These are phyloP conservation scores for Oreonectes daqikongensis DNA, from an alignment of 2,797 vertebrate species.

Conservation along the genomic window DNA sequence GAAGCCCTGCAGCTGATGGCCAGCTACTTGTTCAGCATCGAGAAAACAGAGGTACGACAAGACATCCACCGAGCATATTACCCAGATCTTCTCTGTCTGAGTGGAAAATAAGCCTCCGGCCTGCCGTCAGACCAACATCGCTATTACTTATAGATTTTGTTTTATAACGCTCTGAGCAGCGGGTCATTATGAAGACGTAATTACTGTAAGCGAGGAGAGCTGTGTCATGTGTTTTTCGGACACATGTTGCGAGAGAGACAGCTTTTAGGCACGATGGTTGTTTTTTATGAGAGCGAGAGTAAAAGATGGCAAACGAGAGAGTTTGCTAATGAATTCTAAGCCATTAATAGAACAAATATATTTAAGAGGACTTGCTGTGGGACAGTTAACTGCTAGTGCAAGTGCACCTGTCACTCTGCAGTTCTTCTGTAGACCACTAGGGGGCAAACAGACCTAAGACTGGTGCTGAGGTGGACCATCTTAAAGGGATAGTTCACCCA, in stretches of 20 bases:
- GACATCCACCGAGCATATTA: background rate
- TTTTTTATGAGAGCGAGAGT: constrained; percentile 16
- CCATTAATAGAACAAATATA: constrained; percentile 34
- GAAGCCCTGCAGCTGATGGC: constrained; percentile 86
- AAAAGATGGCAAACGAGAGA: background rate
- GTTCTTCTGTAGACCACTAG: constrained; percentile 29
- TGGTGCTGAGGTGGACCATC: background rate
- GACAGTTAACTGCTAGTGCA: background rate
- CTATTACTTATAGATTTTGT: background rate
- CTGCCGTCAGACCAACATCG: background rate
- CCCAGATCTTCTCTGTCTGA: constrained; percentile 2
- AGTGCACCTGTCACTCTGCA: background rate
- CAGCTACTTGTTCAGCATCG: constrained; percentile 84
- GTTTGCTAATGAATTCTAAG: constrained; percentile 25
- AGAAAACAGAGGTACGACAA: constrained; percentile 75
- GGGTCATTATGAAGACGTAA: constrained; percentile 29
- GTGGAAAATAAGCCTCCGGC: background rate
- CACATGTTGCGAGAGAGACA: background rate
- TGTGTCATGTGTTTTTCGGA: constrained; percentile 30
- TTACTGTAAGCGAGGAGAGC: constrained; percentile 29
- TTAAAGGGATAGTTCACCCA: no score
- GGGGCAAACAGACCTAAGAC: constrained; percentile 53
- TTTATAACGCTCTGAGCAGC: constrained; percentile 4
- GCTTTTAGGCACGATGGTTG: constrained; percentile 7
- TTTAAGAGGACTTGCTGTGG: constrained; percentile 11